These are phyloP conservation scores for Thunnus albacares DNA, from an alignment of 2,797 vertebrate species.

Conservation along the genomic window DNA sequence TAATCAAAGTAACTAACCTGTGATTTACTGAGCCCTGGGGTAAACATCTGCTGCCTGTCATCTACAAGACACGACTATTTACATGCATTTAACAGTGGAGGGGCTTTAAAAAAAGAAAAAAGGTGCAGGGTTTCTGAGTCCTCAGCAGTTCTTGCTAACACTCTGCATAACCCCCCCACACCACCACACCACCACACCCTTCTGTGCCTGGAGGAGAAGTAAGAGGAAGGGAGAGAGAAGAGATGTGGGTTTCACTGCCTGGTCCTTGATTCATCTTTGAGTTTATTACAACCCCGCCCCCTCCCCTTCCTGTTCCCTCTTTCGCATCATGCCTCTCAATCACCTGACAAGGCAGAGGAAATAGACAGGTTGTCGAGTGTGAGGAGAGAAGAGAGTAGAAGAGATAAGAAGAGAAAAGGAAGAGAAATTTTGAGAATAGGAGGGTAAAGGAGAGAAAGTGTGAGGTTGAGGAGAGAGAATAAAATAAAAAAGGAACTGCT, in stretches of 20 bases:
- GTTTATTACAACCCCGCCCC: conserved; percentile 47
- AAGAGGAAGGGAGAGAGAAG: conserved; percentile 4
- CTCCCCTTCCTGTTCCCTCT: conserved; percentile 14
- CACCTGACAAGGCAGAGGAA: conserved; percentile 47
- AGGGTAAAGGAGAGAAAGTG: neutral
- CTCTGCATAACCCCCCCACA: conserved; percentile 3
- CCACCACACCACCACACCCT: conserved; percentile 45
- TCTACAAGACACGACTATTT: conserved; percentile 66
- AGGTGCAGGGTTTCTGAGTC: conserved; percentile 54
- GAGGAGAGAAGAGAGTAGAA: neutral
- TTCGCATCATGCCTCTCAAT: conserved; percentile 57
- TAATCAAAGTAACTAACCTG: conserved; percentile 76
- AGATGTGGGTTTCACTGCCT: conserved; percentile 28
- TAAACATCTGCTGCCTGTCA: conserved; percentile 79
- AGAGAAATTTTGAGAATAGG: neutral
- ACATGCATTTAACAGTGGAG: conserved; percentile 61
- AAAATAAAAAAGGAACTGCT: neutral
- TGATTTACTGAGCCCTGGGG: conserved; percentile 74
- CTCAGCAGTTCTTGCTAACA: conserved; percentile 65
- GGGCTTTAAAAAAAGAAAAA: conserved; percentile 25
- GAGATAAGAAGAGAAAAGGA: neutral
- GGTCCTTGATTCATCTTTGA: conserved; percentile 52
- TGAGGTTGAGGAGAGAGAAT: too few relatives aligned
- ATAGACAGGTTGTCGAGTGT: conserved; percentile 18
- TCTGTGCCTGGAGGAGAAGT: conserved; percentile 43